Evolutionary conservation across 2,888 invertebrate species (phyloP), one percentile per base, ranked within the genome.

Genomic region (Drosophila kanekoi): DNA sequence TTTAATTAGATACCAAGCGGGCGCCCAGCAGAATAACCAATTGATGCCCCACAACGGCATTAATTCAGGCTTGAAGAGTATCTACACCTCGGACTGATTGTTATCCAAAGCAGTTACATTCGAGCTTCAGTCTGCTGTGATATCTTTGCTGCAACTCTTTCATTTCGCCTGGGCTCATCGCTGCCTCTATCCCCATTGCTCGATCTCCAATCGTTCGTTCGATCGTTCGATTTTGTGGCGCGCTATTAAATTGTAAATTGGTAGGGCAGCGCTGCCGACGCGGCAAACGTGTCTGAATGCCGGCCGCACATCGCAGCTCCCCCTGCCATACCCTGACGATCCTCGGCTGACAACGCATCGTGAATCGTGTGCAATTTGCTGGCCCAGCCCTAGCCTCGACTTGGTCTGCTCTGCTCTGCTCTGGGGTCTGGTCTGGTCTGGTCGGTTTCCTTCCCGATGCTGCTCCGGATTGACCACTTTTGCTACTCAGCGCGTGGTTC

Each of bases 241-340:
- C 65, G 81, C 85, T 88, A 86, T 86, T 86, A 86, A 88, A 86
- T 86, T 86, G 86, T 88, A 86, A 88, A 86, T 88, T 86, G 87
- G 72, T 72, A 63, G 73, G 52, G 86, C 83, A 81, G 86, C 88
- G 86, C 88, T 85, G 79, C 74, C 56, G 54, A 52, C 37, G 82
- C 72, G 35, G 58, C 79, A 83, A 88, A 85, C 85, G 83, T 85
- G 85, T 77, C 86, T 85, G 86, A 88, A 85, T 85, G 88, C 83
- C 76, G 67, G 88, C 83, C 76, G 67, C 68, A 69, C 68, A 69
- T 62, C 43, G 79, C 37, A 48, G 0, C n/a, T 0, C 5, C 4
- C 13, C 35, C 5, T 6, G 28, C 28, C 28, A 0, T 28, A 28
- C 8, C 20, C 35, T 13, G 1, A 16, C 16, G 38, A 10, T 18